Percentiles rank a stretch among this genome's conserved stretches.
These are phyloP conservation scores for Carterocephalus palaemon DNA, from an alignment of 2,888 invertebrate species.

Conservation along the genomic window DNA sequence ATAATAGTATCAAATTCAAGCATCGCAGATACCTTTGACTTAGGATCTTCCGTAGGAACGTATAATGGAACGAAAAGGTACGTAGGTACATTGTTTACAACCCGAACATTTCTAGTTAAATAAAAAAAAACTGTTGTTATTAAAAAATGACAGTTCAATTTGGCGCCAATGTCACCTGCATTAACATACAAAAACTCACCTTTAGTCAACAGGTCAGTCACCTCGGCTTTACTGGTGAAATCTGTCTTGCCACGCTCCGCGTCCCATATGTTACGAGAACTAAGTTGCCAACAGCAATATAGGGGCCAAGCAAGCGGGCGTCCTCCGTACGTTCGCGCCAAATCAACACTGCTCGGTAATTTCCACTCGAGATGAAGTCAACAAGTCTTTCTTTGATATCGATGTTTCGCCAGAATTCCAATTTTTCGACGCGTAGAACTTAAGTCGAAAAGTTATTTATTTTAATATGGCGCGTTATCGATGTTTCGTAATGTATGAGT, in stretches of 20 bases:
- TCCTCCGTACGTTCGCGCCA: constrained; percentile 25
- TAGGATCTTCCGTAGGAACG: too few species aligned
- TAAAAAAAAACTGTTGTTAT: constrained; percentile 5
- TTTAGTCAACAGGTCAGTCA: constrained; percentile 28
- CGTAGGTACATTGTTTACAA: not conserved
- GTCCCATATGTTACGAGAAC: constrained; percentile 19
- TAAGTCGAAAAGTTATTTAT: constrained; percentile 16
- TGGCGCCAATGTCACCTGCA: constrained; percentile 9
- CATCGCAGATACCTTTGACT: too few species aligned
- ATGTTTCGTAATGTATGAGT: constrained; percentile 1
- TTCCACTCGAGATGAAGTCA: constrained; percentile 29
- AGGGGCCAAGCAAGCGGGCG: too few species aligned
- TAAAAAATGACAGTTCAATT: constrained; percentile 6
- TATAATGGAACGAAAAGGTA: too few species aligned
- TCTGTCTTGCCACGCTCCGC: constrained; percentile 30
- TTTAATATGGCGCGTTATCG: too few species aligned
- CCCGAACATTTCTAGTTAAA: not conserved
- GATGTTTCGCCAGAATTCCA: constrained; percentile 16
- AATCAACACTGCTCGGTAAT: constrained; percentile 29
- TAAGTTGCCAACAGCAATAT: too few species aligned
- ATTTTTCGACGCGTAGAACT: constrained; percentile 20
- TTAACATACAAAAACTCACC: constrained; percentile 25
- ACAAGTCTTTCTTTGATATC: constrained; percentile 25
- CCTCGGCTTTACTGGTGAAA: constrained; percentile 26
- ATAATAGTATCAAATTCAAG: too few species aligned